A percentile compares a stretch with the other conserved stretches of the same genome.
phyloP scores from a whole-genome alignment of 2,888 invertebrate genomes.

The Ryuthela nishihirai region DNA sequence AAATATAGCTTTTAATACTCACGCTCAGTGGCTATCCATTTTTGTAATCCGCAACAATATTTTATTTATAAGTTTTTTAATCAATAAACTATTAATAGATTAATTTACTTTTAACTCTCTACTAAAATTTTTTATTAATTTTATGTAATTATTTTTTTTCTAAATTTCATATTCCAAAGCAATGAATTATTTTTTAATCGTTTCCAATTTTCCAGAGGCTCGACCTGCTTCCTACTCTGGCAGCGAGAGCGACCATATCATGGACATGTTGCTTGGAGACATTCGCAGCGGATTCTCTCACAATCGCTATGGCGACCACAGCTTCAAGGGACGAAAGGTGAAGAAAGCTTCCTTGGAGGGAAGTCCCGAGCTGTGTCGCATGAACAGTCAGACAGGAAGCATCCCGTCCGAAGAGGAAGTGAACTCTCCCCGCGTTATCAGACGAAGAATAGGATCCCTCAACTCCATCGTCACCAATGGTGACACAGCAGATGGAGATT shows the following conservation, averaged over 20 bases:
- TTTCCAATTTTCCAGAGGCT: slow-evolving; percentile 14
- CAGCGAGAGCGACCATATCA: slow-evolving; percentile 55
- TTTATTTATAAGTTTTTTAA: too few species aligned
- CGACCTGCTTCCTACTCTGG: slow-evolving; percentile 24
- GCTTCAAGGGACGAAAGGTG: slow-evolving; percentile 26
- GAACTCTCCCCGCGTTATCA: slow-evolving; percentile 63
- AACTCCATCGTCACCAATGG: slow-evolving; percentile 25
- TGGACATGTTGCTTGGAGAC: slow-evolving; percentile 74
- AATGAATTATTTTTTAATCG: too few species aligned
- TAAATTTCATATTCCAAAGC: too few species aligned
- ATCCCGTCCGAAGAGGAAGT: slow-evolving; percentile 60
- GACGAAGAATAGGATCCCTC: slow-evolving; percentile 63
- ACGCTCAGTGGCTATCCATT: too few species aligned
- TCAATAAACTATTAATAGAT: too few species aligned
- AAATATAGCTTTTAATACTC: too few species aligned
- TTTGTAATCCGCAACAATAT: too few species aligned
- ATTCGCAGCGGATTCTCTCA: slow-evolving; percentile 58
- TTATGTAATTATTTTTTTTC: too few species aligned
- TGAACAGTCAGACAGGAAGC: slow-evolving; percentile 40
- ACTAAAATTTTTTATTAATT: too few species aligned
- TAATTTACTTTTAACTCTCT: too few species aligned
- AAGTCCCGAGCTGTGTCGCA: slow-evolving; percentile 20
- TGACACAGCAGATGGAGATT: slow-evolving; percentile 35
- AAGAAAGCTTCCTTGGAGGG: slow-evolving; percentile 44
- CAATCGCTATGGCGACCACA: slow-evolving; percentile 10